Evolutionary conservation across 2,113 vertebrate genomes (phyloP), one percentile per base, ranked within the genome.

Genomic region (Xiphorhynchus elegans): DNA sequence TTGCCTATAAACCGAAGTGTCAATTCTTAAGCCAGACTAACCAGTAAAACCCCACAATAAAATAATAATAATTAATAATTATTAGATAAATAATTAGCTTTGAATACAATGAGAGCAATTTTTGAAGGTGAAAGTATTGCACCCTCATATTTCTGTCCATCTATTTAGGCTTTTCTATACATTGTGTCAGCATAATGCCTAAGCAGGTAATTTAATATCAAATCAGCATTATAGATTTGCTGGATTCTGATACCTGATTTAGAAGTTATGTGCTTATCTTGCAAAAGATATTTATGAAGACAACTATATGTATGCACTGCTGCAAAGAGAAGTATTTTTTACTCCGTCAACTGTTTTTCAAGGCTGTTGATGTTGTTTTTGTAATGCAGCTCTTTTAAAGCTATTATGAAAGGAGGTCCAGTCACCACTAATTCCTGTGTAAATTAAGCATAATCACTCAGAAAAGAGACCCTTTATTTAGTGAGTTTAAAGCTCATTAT

Each of bases 401-500:
- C 88, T 78, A 33, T 63, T 89, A 37, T 90, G 83, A 91, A 95
- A 94, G 72, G 64, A 90, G 52, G 76, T 94, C 93, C 77, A 75
- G 88, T 91, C 82, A 86, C 90, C 74, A 78, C 67, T 97, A 95
- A 97, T 90, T 95, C 83, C 80, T 92, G 68, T 76, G 72, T 87
- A 96, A 96, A 96, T 96, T 89, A 96, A 90, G 80, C 52, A 72
- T 95, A 96, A 96, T 97, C 60, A 69, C 80, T 92, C 37, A 2
- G 86, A 96, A 56, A 95, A 92, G 52, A 93, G 68, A 97, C 68
- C 90, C 90, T 91, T 97, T 95, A 92, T 95, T 96, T 95, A 95
- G 88, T 78, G 83, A 94, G 69, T 94, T 97, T 95, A 96, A 96
- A 94, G 69, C 93, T 95, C 68, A 93, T 96, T 97, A 97, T 95